Evolutionary conservation across 2,113 vertebrate species (phyloP), one percentile per base, ranked within the genome.

Genomic region (Gadus macrocephalus): DNA sequence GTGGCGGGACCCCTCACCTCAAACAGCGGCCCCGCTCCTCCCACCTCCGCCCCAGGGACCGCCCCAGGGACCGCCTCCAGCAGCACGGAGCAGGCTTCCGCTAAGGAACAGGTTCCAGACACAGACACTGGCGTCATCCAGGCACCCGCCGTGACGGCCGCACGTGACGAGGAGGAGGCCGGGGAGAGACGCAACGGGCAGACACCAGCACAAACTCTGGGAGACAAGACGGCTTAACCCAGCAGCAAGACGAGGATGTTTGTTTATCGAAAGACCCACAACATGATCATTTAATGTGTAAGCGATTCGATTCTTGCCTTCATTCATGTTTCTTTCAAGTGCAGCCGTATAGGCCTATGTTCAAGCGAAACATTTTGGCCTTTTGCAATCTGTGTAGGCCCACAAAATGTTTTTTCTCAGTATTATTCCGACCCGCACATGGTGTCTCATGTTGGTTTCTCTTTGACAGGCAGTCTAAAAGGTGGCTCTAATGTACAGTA

Each of bases 141-240:
- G 14, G 74, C 86, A 38, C 86, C 76, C 68, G 71, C 83, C 69
- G 83, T 70, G 55, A 65, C 89, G 17, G 86, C 77, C 66, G 78
- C 78, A 59, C 89, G 81, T 71, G 91, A 88, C 9, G 89, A 85
- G 71, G 88, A 85, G 71, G 88, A 85, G 64, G 78, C 84, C 20
- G 80, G 91, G 64, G 16, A 76, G 70, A 87, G 80, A 70, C 93
- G 93, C 89, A 95, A 95, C 0, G 93, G 94, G 35, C 91, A 89
- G 35, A 76, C 85, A 68, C 69, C 90, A 76, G 85, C 86, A 70
- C 89, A 92, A 72, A 85, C 83, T 72, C 83, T 81, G 78, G 89
- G 80, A 69, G 90, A 91, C 71, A 91, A 93, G 81, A 71, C 17
- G 0, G 19, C 59, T 28, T 93, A 86, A 89, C 72, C 9, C 15